Percentiles rank a stretch among this genome's conserved stretches.
Conservation (phyloP, 2,888 invertebrate genomes). For the Blera fallax region DNA sequence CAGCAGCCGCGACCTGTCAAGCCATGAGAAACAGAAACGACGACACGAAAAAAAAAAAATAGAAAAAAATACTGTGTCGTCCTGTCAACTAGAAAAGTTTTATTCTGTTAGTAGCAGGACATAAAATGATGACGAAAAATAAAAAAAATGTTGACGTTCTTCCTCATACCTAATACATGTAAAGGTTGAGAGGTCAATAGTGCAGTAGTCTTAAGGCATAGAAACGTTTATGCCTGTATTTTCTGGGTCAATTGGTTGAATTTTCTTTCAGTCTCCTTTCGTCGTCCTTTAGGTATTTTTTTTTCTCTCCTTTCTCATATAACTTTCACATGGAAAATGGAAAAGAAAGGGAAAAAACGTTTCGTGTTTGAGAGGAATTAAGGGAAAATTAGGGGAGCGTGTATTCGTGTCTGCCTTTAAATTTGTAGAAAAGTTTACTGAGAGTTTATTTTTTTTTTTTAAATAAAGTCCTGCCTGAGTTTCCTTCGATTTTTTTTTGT, state of each 20-base stretch:
- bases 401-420: slow-evolving; percentile 68
- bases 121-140: slow-evolving; percentile 35
- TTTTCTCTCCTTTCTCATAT: neutral
- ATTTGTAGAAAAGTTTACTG: slow-evolving; percentile 61
- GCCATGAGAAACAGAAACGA: slow-evolving; percentile 6
- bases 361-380: slow-evolving; percentile 65
- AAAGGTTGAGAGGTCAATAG: slow-evolving; percentile 65
- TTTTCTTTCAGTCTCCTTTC: neutral
- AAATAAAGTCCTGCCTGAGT: slow-evolving; percentile 15
- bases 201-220: slow-evolving; percentile 46
- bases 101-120: slow-evolving; percentile 28
- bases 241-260: slow-evolving; percentile 68
- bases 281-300: neutral
- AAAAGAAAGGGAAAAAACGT: slow-evolving; percentile 23
- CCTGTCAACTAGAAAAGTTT: slow-evolving; percentile 63
- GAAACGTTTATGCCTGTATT: slow-evolving; percentile 34
- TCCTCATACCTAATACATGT: slow-evolving; percentile 19
- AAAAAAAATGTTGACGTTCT: neutral
- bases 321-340: slow-evolving; percentile 33
- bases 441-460: too few relatives aligned
- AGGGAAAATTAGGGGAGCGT: slow-evolving; percentile 60
- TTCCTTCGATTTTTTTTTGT: slow-evolving; percentile 16
- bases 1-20: neutral
- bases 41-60: neutral
- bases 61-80: slow-evolving; percentile 23